A percentile compares a stretch with the other conserved stretches of the same genome.
Conservation (phyloP, 1,140 invertebrate species). For the Trichonephila clavata region DNA sequence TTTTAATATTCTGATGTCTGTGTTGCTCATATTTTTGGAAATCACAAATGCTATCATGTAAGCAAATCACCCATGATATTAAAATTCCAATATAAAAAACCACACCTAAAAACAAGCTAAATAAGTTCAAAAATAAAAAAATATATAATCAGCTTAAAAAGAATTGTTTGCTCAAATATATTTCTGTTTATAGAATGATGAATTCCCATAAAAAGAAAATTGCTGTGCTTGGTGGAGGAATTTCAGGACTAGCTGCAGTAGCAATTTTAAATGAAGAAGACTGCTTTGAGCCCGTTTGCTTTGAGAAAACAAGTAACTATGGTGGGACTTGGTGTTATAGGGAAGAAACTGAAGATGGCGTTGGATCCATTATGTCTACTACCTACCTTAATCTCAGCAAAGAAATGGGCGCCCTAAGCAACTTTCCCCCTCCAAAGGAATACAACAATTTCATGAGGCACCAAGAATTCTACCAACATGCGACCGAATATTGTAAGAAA, state of each 20-base stretch:
- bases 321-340: constrained; percentile 83
- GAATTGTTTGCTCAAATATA: too few relatives aligned
- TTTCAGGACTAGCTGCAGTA: neutral
- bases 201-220: neutral
- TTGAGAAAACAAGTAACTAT: constrained; percentile 79
- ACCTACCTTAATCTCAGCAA: constrained; percentile 76
- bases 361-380: constrained; percentile 78
- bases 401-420: constrained; percentile 82
- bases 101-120: too few relatives aligned
- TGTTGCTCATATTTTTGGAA: too few relatives aligned
- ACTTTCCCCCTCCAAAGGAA: constrained; percentile 80
- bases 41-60: too few relatives aligned
- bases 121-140: too few relatives aligned
- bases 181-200: neutral
- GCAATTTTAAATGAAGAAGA: constrained; percentile 19
- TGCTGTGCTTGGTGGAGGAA: constrained; percentile 47
- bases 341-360: constrained; percentile 78
- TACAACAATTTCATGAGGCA: constrained; percentile 80
- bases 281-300: constrained; percentile 41
- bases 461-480: neutral
- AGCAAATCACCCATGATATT: too few relatives aligned
- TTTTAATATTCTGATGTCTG: too few relatives aligned
- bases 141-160: too few relatives aligned
- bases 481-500: constrained; percentile 79
- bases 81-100: too few relatives aligned